Base-by-base conservation (phyloP, 2,888 invertebrate species). In the Eristalis pertinax region DNA sequence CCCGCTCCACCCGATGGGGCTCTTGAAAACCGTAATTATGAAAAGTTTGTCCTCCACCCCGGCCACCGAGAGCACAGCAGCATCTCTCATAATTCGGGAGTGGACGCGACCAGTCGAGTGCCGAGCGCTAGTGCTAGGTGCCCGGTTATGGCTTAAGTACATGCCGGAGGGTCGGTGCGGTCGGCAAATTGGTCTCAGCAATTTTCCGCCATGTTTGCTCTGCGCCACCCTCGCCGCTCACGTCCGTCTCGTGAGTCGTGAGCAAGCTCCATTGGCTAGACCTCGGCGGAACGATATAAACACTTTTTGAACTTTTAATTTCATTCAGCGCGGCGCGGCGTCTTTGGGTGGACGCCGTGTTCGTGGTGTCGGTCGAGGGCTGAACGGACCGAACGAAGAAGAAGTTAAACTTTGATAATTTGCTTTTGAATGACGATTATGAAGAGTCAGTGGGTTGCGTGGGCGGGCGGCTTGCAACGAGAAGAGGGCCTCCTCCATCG, bases 231-330 rank as follows among this genome's bases (percentile, higher is more conserved):
- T 10, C 32, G 15, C 26, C 26, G 26, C 26, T 22, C 32, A n/a
- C 35, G 67, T 62, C 38, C 56, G 24, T 15, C 15, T 8, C 19
- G 26, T 26, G 26, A 26, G 26, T 78, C 63, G 62, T 29, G 19
- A 64, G 32, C 69, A 26, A 4, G 24, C 15, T 60, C 26, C 26
- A 24, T 60, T 60, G 26, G 60, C 24, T 13, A 13, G 60, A 60
- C 26, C 26, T 60, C 24, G 13, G 26, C 65, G 32, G 82, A 82
- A 78, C 78, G 86, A 24, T 24, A 86, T 86, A 86, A 86, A 86
- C 86, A 86, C 86, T 86, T 86, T 86, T 82, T 70, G 78, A 86
- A 86, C 83, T 86, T 86, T 86, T 83, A 83, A 86, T 83, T 86
- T 86, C 78, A 58, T 83, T 86, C 75, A 43, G 58, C 35, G 72